Conservation (phyloP, 1,140 invertebrate species). For the Heliconius eleuchia region DNA sequence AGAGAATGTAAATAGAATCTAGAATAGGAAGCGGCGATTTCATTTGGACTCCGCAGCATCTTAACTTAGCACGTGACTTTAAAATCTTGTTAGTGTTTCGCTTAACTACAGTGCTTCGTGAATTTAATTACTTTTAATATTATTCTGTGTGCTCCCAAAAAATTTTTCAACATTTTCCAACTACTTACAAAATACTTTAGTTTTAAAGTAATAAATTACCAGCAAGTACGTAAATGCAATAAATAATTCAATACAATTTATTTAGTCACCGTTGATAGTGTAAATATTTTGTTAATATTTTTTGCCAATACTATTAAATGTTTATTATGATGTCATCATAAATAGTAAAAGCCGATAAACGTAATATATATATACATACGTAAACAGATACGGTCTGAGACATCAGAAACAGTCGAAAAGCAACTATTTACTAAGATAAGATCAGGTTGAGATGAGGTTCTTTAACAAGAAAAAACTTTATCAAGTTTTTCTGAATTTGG, state of each 20-base stretch:
- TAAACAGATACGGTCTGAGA: not conserved
- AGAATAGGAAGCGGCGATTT: constrained; percentile 59
- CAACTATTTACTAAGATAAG: constrained; percentile 43
- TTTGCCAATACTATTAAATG: not conserved
- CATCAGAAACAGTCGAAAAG: constrained; percentile 14
- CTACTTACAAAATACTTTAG: not conserved
- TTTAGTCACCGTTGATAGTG: not conserved
- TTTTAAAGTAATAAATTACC: not conserved
- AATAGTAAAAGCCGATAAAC: not conserved
- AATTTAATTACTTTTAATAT: constrained; percentile 10
- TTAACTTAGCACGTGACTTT: constrained; percentile 50
- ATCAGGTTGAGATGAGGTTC: constrained; percentile 57
- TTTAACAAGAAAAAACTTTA: constrained; percentile 56
- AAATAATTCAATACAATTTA: not conserved
- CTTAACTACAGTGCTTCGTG: constrained; percentile 35
- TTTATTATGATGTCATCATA: constrained; percentile 6
- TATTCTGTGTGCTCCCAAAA: not conserved
- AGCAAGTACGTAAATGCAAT: not conserved
- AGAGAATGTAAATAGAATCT: constrained; percentile 62
- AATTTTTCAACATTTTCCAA: not conserved
- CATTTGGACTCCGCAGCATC: constrained; percentile 55
- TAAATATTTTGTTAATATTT: not conserved
- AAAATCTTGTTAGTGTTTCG: constrained; percentile 42
- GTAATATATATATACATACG: not conserved
- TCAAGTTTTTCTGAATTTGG: constrained; percentile 42